phyloP scores from a whole-genome alignment of 2,113 vertebrate genomes.

The Etia nguti region DNA sequence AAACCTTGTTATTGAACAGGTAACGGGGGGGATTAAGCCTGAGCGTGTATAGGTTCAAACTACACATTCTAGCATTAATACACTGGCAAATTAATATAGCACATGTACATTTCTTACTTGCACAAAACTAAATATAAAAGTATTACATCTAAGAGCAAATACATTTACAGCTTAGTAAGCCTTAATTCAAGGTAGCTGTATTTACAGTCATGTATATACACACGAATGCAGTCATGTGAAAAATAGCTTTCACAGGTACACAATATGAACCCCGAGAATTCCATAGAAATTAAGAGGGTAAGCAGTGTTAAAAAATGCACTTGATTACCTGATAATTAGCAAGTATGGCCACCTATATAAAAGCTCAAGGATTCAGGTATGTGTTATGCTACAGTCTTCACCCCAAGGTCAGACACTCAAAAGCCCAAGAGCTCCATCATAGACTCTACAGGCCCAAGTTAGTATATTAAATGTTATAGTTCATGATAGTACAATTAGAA shows the following conservation, averaged over 20 bases:
- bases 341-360: background rate
- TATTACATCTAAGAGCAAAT: background rate
- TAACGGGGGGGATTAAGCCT: background rate
- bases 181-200: background rate
- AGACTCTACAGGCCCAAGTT: background rate
- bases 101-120: background rate
- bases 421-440: background rate
- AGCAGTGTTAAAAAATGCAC: background rate
- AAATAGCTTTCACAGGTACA: background rate
- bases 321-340: background rate
- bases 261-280: background rate
- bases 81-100: background rate
- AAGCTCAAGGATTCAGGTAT: background rate
- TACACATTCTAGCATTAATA: background rate
- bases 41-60: background rate
- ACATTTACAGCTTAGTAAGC: background rate
- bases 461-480: background rate
- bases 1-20: background rate
- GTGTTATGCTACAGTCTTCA: background rate
- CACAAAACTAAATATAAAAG: background rate
- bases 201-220: background rate
- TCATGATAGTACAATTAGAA: background rate
- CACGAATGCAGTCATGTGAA: background rate
- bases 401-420: fast-evolving
- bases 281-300: background rate